phyloP scores from a whole-genome alignment of 2,888 invertebrate genomes.

The Polylopha cassiicola region DNA sequence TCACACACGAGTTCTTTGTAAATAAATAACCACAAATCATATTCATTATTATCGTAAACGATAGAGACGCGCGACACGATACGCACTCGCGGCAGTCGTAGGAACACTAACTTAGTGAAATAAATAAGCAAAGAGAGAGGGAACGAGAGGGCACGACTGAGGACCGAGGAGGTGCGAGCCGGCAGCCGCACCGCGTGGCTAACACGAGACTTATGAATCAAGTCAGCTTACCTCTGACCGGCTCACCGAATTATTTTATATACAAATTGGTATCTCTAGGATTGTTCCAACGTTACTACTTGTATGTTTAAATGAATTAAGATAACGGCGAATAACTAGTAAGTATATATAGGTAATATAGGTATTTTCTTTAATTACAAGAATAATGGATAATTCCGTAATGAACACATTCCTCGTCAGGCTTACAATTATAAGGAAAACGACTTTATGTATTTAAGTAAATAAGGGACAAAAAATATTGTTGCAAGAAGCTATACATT shows the following conservation, averaged over 20 bases:
- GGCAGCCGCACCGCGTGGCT: conserved; percentile 28
- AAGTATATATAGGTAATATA: too few species aligned
- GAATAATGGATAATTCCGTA: too few species aligned
- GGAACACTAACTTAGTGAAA: conserved; percentile 59
- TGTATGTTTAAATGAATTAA: too few species aligned
- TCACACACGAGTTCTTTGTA: conserved; percentile 38
- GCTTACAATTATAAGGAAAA: too few species aligned
- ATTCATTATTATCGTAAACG: conserved; percentile 36
- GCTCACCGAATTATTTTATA: conserved; percentile 3
- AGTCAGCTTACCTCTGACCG: conserved; percentile 1
- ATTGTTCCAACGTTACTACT: too few species aligned
- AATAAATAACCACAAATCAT: conserved; percentile 47
- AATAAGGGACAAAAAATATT: too few species aligned
- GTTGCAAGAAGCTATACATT: too few species aligned
- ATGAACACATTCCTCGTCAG: too few species aligned
- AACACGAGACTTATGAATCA: conserved; percentile 22
- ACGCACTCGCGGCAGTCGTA: conserved; percentile 50
- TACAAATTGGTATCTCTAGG: neutral
- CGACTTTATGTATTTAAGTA: too few species aligned
- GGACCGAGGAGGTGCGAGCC: conserved; percentile 30
- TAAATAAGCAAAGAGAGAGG: conserved; percentile 52
- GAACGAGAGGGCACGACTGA: conserved; percentile 52
- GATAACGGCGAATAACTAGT: too few species aligned
- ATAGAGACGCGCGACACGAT: conserved; percentile 47
- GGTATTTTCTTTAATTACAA: too few species aligned